Evolutionary conservation across 2,888 invertebrate species (phyloP), one percentile per base, ranked within the genome.

Genomic region (Diarsia mendica): DNA sequence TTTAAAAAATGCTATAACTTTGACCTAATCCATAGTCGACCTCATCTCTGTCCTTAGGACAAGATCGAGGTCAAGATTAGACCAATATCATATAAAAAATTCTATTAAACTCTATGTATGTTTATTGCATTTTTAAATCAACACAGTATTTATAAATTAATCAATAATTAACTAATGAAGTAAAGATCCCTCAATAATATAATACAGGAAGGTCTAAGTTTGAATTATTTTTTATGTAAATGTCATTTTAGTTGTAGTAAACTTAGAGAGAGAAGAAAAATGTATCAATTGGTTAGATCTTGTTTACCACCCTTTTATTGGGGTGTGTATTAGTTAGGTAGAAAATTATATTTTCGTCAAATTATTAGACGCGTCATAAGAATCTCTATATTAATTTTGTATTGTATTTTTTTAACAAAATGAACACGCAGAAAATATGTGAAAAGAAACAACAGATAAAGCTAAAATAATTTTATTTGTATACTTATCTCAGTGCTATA

Each of bases 401-500:
- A 75, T 72, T 5, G 28, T 85, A 73, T 73, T 82, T 81, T 58
- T 63, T 55, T 60, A 23, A 58, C 58, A 28, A 78, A 72, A 75
- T 58, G 70, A 76, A 77, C 61, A 58, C 64, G 48, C 33, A 68
- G 49, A 6, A 51, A 28, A 48, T n/a, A 3, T 64, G 1, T 67
- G 84, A 67, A 77, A 28, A 67, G n/a, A 84, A 85, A 84, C 72
- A 68, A 77, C 67, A 68, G 72, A 65, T 85, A 82, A 78, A 76
- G 58, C 63, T 68, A 67, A 78, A 85, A 79, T 80, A 81, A 20
- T 83, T 83, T 87, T 89, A 86, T 87, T 87, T 80, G 72, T 81
- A 73, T 77, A 83, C 84, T 85, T 85, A 88, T 84, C 84, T 85
- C 89, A 87, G 91, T 92, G 91, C 91, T 93, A 90, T 92, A 76